Evolutionary conservation across 2,113 vertebrate species (phyloP).

Genomic region (Hiodon tergisus): DNA sequence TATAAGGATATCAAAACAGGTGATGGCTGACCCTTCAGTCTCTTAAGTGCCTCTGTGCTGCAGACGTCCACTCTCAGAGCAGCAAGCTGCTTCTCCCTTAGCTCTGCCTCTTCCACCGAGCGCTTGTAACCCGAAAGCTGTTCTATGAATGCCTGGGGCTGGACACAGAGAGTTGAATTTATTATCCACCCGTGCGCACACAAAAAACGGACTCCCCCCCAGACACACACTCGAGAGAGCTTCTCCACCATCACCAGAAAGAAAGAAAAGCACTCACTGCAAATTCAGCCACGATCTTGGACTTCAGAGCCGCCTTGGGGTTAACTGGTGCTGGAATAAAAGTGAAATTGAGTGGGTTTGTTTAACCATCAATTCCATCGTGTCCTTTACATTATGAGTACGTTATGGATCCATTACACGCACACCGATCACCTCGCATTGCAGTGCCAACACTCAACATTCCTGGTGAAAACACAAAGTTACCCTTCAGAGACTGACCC

Average conservation of each 20-base stretch:
- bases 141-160: constrained; percentile 86
- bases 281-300: constrained; percentile 95
- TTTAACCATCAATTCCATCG: background rate
- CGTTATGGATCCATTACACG: too few species aligned
- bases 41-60: constrained; percentile 90
- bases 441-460: too few species aligned
- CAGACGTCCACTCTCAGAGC: constrained; percentile 86
- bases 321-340: constrained; percentile 62
- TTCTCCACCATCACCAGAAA: background rate
- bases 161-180: background rate
- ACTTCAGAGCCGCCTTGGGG: constrained; percentile 86
- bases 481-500: constrained; percentile 40
- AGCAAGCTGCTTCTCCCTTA: constrained; percentile 89
- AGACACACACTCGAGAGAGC: background rate
- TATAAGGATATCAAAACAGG: background rate
- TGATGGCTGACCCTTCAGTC: constrained; percentile 78
- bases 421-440: too few species aligned
- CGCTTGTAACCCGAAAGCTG: constrained; percentile 73
- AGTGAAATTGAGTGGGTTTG: background rate
- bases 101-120: constrained; percentile 77
- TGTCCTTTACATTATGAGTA: background rate
- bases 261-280: constrained; percentile 68
- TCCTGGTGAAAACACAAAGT: background rate
- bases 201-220: too few species aligned
- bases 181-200: too few species aligned